Evolutionary conservation across 1,140 invertebrate species (phyloP), one percentile per base, ranked within the genome.

Genomic region (Papilio xuthus): DNA sequence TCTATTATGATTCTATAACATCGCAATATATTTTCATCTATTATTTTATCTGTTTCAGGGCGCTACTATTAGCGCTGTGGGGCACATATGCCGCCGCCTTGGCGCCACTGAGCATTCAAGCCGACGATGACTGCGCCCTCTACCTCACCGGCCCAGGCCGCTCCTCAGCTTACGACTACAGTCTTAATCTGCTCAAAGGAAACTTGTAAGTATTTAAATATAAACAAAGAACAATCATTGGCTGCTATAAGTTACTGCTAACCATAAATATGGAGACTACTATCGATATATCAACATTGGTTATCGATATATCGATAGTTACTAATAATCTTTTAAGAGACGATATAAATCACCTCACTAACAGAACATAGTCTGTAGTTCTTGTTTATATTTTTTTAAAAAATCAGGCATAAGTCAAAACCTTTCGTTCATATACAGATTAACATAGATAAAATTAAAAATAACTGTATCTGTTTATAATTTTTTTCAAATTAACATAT

Each of bases 121-220:
- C 87, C 15, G 94, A 95, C 82, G 94, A 94, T 70, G 97, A 97
- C 81, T 98, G 97, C 89, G 97, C 97, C 9, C 93, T 98, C 26
- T 93, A 97, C 80, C 90, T 98, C 63, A 95, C 96, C 77, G 96
- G 96, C 20, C 96, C 96, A 0, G 97, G 96, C 78, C 95, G 96
- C 82, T 96, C 96, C 78, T 97, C 96, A 79, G 95, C 96, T 41
- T 98, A 96, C 85, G 97, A 98, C 90, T 98, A 97, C 89, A 97
- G 96, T 83, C 95, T 97, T 77, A 98, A 98, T 93, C 94, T 97
- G 73, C 95, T 98, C 9, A 95, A 97, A 84, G 97, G 96, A 47
- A 93, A 93, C 82, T 92, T 92, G 91, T 93, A 82, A 93, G 92
- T 92, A 84, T n/a, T 28, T 12, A 28, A 63, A 60, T 6, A 60